phyloP scores from a whole-genome alignment of 2,113 vertebrate genomes.

The Orycteropus afer region DNA sequence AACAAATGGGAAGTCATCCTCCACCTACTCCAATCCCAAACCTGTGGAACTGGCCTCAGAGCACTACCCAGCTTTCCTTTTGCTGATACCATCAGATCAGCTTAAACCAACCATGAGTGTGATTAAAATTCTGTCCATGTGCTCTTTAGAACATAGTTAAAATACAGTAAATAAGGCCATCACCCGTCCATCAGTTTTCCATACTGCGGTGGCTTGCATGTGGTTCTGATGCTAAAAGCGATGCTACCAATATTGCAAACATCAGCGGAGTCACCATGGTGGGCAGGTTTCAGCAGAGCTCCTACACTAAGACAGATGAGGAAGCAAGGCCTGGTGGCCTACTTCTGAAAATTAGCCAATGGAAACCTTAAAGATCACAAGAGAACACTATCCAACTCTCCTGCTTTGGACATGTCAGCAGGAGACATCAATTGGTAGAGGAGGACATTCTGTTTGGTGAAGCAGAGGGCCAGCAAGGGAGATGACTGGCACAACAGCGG shows the following conservation, averaged over 20 bases:
- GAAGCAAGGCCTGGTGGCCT: not conserved
- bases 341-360: not conserved
- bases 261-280: not conserved
- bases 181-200: not conserved
- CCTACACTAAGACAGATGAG: not conserved
- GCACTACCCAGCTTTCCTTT: not conserved
- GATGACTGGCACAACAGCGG: not conserved
- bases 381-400: not conserved
- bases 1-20: not conserved
- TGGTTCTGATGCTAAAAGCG: not conserved
- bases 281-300: not conserved
- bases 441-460: not conserved
- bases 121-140: slow-evolving; percentile 64
- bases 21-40: too few species aligned
- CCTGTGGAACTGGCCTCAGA: not conserved
- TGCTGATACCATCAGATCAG: not conserved
- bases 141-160: slow-evolving; percentile 43
- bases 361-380: not conserved
- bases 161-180: not conserved
- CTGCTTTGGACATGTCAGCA: not conserved
- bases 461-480: not conserved
- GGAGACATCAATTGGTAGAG: not conserved
- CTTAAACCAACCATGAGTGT: slow-evolving; percentile 7
- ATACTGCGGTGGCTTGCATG: not conserved
- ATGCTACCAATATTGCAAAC: not conserved